Evolutionary conservation across 2,113 vertebrate species (phyloP), one percentile per base, ranked within the genome.

Genomic region (Merops nubicus): DNA sequence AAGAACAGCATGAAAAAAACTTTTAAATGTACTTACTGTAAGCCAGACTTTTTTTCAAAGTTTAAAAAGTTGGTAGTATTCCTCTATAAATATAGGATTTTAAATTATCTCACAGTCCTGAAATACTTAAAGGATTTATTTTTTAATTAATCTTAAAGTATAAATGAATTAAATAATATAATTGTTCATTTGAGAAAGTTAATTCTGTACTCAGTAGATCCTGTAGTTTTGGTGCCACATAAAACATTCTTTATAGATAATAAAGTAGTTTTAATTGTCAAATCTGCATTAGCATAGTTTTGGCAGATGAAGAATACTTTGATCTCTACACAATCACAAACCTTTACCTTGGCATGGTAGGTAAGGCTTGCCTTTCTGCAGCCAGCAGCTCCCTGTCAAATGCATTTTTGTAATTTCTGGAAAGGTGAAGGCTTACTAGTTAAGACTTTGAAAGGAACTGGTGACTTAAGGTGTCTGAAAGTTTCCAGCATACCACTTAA

Each of bases 111-210:
- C 45, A 69, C 53, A 57, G 31, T 33, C 15, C 53, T 94, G 48
- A 90, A 76, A 85, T 65, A 92, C n/a, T 36, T 81, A 59, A 79
- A 74, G 36, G 59, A 84, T 70, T 92, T 84, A 53, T 56, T 23
- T 96, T 87, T 33, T 29, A 85, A 93, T 91, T 89, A 88, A 65
- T 90, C 54, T 63, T 90, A 64, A 85, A 15, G 14, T 56, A 40
- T 56, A 92, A 86, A 88, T 74, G 19, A 88, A 86, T 92, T 94
- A 86, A 89, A 38, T 91, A 73, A 81, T 38, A 59, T 67, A 96
- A 92, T 75, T 78, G 29, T 15, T 87, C 40, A 87, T 67, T 93
- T 93, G 50, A 70, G 54, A 89, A 91, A 74, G 38, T 67, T 91
- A 88, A 92, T 95, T 93, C 42, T 53, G 4, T 59, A 62, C 50